A percentile compares a stretch with the other conserved stretches of the same genome.
Evolutionary conservation across 2,797 vertebrate genomes (phyloP).

Genomic region (Melanotaenia parkinsoni): DNA sequence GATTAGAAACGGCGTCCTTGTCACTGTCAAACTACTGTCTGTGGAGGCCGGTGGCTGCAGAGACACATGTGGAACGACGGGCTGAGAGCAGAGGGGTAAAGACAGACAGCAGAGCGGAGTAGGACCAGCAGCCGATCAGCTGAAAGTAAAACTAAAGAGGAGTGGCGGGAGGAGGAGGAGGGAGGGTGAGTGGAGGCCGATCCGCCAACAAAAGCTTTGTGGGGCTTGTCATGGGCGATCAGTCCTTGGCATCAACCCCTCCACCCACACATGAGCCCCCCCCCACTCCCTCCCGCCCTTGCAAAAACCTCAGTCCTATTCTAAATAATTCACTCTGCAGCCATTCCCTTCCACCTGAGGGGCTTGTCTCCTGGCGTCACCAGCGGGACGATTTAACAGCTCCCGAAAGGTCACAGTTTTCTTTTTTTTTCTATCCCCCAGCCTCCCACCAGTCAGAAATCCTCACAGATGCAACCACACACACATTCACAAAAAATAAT

Average conservation of each 20-base stretch:
- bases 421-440: slow-evolving; percentile 30
- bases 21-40: slow-evolving; percentile 52
- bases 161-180: slow-evolving; percentile 42
- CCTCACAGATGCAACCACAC: slow-evolving; percentile 27
- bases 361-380: slow-evolving; percentile 89
- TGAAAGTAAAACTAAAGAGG: slow-evolving; percentile 51
- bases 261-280: slow-evolving; percentile 46
- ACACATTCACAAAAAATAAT: slow-evolving; percentile 38
- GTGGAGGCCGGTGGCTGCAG: slow-evolving; percentile 27
- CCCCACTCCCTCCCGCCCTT: neutral
- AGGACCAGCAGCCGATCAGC: slow-evolving; percentile 37
- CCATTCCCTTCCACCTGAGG: slow-evolving; percentile 88
- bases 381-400: slow-evolving; percentile 86
- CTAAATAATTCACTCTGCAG: slow-evolving; percentile 88
- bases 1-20: slow-evolving; percentile 44
- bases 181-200: slow-evolving; percentile 34
- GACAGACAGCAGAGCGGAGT: slow-evolving; percentile 6
- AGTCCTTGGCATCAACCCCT: slow-evolving; percentile 63
- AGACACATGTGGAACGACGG: slow-evolving; percentile 65
- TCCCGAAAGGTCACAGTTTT: slow-evolving; percentile 84
- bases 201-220: slow-evolving; percentile 64
- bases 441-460: slow-evolving; percentile 37
- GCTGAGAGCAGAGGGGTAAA: slow-evolving; percentile 32
- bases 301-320: slow-evolving; percentile 72
- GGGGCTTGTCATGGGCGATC: slow-evolving; percentile 80